Base-by-base conservation (phyloP, 2,888 invertebrate species). In the Amiota mariae region DNA sequence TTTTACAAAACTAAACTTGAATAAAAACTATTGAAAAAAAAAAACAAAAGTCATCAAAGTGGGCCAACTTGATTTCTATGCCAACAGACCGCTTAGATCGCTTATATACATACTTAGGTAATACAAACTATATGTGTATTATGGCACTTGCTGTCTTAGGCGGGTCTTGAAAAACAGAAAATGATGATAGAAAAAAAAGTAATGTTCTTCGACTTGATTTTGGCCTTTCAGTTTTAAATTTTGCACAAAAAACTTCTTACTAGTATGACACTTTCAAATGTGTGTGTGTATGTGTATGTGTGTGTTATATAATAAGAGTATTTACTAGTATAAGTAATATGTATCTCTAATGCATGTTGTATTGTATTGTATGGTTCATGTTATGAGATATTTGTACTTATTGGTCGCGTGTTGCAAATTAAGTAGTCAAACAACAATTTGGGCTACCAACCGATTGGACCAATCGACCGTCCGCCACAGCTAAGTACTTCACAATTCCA, bases 31-130 rank as follows among this genome's bases (percentile, higher is more conserved):
- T n/a, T n/a, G 1, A 10, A 11, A 54, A 8, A 10, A 11, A 54
- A n/a, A 54, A 54, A 15, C 10, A n/a, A 8, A 1, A 11, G n/a
- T n/a, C 12, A 63, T 48, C 75, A 77, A 85, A 80, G 84, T 83
- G 79, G 77, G 85, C 82, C 82, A 83, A 77, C 73, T 71, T 66
- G 76, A 75, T 78, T 80, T 79, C 80, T 77, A 79, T 76, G 78
- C 72, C 77, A 74, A 73, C 47, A 15, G 8, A 64, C 48, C 59
- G 20, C 36, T 36, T 36, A 36, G 57, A 11, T 10, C 4, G 54
- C 15, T 8, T n/a, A 12, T 12, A 8, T 20, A 59, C 20, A 8
- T 59, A 18, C 11, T 11, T 59, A 59, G 1, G n/a, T n/a, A n/a
- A n/a, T n/a, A n/a, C n/a, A n/a, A n/a, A 8, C 0, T n/a, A 3